A percentile compares a stretch with the other conserved stretches of the same genome.
Evolutionary conservation across 1,140 invertebrate species (phyloP).

Genomic region (Halictus rubicundus): DNA sequence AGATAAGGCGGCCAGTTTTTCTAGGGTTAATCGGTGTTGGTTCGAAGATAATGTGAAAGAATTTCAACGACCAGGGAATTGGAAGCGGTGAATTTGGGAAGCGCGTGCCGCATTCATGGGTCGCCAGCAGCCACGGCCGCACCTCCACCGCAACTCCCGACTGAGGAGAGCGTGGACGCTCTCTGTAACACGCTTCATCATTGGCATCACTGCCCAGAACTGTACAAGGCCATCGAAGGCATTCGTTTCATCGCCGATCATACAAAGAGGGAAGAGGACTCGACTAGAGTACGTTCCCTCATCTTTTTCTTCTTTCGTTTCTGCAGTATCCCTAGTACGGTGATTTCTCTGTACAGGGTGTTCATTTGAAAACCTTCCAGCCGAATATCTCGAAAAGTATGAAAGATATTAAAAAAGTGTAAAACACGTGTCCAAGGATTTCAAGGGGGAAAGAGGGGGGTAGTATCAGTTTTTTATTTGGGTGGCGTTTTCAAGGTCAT

Average conservation of each 20-base stretch:
- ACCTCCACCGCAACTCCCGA: conserved; percentile 71
- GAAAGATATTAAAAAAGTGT: too few relatives aligned
- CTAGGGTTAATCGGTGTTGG: too few relatives aligned
- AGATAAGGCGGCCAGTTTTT: too few relatives aligned
- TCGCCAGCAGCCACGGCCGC: conserved; percentile 81
- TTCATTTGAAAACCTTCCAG: too few relatives aligned
- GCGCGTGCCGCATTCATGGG: conserved; percentile 84
- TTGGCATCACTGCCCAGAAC: conserved; percentile 94
- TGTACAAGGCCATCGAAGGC: conserved; percentile 95
- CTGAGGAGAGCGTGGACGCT: conserved; percentile 76
- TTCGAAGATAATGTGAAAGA: background rate
- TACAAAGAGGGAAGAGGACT: conserved; percentile 94
- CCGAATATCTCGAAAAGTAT: too few relatives aligned
- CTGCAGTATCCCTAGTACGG: too few relatives aligned
- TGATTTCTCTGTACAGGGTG: too few relatives aligned
- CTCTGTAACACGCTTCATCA: conserved; percentile 82
- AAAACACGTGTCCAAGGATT: too few relatives aligned
- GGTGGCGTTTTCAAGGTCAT: too few relatives aligned
- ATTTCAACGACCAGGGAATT: conserved; percentile 78
- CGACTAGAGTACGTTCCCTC: conserved; percentile 88
- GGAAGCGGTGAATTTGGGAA: conserved; percentile 81
- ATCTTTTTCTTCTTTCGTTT: too few relatives aligned
- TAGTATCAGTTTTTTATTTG: too few relatives aligned
- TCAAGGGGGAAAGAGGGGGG: too few relatives aligned
- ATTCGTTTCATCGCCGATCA: conserved; percentile 96